phyloP scores from a whole-genome alignment of 2,113 vertebrate genomes.

The Archocentrus centrarchus region DNA sequence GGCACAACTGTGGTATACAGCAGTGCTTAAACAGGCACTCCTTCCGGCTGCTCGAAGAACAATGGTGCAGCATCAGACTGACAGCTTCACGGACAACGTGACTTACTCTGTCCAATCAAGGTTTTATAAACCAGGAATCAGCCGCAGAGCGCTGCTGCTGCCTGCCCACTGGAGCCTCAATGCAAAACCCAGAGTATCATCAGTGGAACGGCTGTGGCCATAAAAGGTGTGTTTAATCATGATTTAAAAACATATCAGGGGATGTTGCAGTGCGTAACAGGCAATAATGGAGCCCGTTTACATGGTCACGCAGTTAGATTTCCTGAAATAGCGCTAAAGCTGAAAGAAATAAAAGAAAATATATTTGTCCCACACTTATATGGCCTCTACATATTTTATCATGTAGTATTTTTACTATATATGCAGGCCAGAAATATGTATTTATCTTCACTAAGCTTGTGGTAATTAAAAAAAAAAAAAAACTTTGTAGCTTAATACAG shows the following conservation, averaged over 20 bases:
- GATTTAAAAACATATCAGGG: neutral
- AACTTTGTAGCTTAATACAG: neutral
- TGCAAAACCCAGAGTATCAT: neutral
- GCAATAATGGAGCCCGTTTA: no score
- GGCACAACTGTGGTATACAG: slow-evolving; percentile 52
- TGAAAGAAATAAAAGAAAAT: neutral
- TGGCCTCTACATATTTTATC: neutral
- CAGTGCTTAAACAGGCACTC: slow-evolving; percentile 43
- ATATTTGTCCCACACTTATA: neutral
- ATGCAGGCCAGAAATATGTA: neutral
- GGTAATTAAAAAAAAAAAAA: neutral
- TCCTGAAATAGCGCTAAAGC: neutral
- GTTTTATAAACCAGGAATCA: slow-evolving; percentile 32
- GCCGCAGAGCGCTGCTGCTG: slow-evolving; percentile 51
- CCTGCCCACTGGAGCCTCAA: slow-evolving; percentile 18
- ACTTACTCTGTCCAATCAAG: slow-evolving; percentile 76
- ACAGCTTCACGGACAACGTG: slow-evolving; percentile 80
- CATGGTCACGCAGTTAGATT: neutral
- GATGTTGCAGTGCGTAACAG: neutral
- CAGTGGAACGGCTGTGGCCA: slow-evolving; percentile 24
- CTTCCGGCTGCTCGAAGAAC: slow-evolving; percentile 79
- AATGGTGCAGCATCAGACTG: slow-evolving; percentile 81
- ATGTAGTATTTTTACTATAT: neutral
- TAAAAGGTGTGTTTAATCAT: neutral
- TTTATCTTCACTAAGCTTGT: neutral